These are phyloP conservation scores for Phyllostomus hastatus DNA, from an alignment of 2,113 vertebrate genomes.

Conservation along the genomic window DNA sequence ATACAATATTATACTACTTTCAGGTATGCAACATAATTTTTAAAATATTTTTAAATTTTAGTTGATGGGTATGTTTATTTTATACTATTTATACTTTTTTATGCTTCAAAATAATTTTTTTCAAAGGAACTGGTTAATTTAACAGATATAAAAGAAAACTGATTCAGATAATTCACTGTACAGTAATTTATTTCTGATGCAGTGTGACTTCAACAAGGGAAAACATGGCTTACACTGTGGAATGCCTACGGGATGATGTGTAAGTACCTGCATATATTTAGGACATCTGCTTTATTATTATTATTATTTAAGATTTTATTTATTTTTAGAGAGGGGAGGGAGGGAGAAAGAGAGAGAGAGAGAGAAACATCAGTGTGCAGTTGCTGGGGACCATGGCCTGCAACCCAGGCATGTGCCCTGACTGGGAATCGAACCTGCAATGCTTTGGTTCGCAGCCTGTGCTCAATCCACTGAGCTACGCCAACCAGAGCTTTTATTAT, in stretches of 20 bases:
- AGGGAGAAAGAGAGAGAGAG: too few species aligned
- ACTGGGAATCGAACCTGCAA: too few species aligned
- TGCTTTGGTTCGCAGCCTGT: too few species aligned
- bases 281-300: neutral
- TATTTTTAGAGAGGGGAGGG: too few species aligned
- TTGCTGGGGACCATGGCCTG: too few species aligned
- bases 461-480: too few species aligned
- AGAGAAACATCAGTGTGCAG: too few species aligned
- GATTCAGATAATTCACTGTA: neutral
- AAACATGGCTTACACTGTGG: conserved; percentile 90
- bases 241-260: conserved; percentile 93
- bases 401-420: too few species aligned
- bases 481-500: too few species aligned
- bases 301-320: too few species aligned
- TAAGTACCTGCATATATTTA: conserved; percentile 78
- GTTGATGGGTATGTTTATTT: neutral
- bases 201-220: conserved; percentile 93
- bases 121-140: neutral
- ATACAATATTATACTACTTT: neutral
- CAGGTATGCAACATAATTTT: neutral
- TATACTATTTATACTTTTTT: neutral
- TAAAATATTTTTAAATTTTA: neutral
- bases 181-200: conserved; percentile 55
- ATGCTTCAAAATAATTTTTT: neutral
- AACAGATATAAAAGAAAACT: neutral